A percentile compares a stretch with the other conserved stretches of the same genome.
phyloP scores from a whole-genome alignment of 2,888 invertebrate species.

The Ecdyonurus torrentis region DNA sequence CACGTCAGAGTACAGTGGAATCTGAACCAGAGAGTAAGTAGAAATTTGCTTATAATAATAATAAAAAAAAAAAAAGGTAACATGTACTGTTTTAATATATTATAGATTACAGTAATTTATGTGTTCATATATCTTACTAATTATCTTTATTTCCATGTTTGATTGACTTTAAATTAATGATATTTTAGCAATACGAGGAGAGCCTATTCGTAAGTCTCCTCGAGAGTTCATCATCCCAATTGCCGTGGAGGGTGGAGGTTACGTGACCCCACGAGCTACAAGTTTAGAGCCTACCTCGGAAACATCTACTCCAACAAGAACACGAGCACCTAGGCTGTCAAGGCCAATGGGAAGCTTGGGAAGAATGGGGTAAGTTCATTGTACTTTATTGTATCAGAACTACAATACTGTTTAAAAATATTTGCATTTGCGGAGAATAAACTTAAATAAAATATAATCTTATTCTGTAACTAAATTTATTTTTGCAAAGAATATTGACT shows the following conservation, averaged over 20 bases:
- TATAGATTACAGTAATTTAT: too few relatives aligned
- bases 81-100: too few relatives aligned
- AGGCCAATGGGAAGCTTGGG: conserved; percentile 29
- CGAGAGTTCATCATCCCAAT: conserved; percentile 89
- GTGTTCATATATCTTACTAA: too few relatives aligned
- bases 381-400: too few relatives aligned
- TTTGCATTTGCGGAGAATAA: too few relatives aligned
- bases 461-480: too few relatives aligned
- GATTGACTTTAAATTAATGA: neutral
- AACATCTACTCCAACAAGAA: conserved; percentile 1
- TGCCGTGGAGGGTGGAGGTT: conserved; percentile 78
- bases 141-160: neutral
- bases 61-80: too few relatives aligned
- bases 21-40: conserved; percentile 47
- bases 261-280: conserved; percentile 56
- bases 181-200: conserved; percentile 23
- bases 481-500: too few relatives aligned
- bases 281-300: conserved; percentile 48
- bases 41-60: too few relatives aligned
- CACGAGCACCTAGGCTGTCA: neutral
- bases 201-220: conserved; percentile 74
- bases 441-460: too few relatives aligned
- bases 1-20: conserved; percentile 47
- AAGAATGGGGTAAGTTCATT: conserved; percentile 53
- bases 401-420: too few relatives aligned